A percentile compares a stretch with the other conserved stretches of the same genome.
phyloP scores from a whole-genome alignment of 1,140 invertebrate species.

The Sweltsa coloradensis region DNA sequence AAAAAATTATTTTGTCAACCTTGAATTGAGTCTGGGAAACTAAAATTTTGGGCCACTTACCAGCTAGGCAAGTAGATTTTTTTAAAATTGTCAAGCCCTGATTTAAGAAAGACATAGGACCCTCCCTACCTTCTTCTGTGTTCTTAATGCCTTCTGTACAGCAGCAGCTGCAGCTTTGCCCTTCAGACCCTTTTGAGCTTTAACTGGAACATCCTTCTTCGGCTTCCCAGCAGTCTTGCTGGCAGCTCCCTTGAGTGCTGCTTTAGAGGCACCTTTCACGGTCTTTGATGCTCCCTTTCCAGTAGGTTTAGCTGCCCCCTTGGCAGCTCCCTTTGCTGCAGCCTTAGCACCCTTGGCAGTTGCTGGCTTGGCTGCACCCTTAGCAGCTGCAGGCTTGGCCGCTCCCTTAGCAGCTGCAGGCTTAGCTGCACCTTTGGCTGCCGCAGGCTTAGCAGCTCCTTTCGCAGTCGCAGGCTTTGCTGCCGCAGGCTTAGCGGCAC shows the following conservation, averaged over 20 bases:
- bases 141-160: conserved; percentile 46
- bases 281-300: too few relatives aligned
- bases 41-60: too few relatives aligned
- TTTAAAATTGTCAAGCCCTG: too few relatives aligned
- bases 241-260: conserved; percentile 30
- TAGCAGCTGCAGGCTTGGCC: conserved; percentile 15
- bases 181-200: conserved; percentile 25
- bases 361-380: conserved; percentile 26
- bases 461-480: conserved; percentile 27
- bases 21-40: too few relatives aligned
- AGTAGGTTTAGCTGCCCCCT: conserved; percentile 29
- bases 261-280: conserved; percentile 33
- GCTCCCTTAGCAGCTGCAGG: conserved; percentile 25
- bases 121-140: conserved; percentile 63
- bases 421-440: conserved; percentile 22
- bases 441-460: conserved; percentile 29
- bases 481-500: conserved; percentile 13
- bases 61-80: too few relatives aligned
- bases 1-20: too few relatives aligned
- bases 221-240: conserved; percentile 26
- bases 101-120: conserved; percentile 1
- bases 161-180: conserved; percentile 18
- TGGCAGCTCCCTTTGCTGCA: conserved; percentile 31
- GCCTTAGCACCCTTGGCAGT: conserved; percentile 35
- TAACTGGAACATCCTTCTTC: conserved; percentile 21